These are phyloP conservation scores for Hylaeus anthracinus DNA, from an alignment of 1,140 invertebrate species.

Conservation along the genomic window DNA sequence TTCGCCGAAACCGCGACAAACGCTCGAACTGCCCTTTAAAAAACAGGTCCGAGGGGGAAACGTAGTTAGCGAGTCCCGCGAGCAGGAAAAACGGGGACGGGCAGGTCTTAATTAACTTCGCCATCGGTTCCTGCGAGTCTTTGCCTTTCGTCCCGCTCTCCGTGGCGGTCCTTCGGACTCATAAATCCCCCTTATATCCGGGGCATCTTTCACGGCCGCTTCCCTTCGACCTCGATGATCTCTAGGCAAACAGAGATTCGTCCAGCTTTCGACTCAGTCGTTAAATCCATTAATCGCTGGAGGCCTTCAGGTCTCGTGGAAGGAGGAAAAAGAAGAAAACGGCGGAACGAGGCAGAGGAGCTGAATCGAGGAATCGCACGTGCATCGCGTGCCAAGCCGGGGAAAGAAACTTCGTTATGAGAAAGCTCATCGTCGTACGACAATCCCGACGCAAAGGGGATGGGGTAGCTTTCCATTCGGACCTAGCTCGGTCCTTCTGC, in stretches of 20 bases:
- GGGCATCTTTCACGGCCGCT: conserved; percentile 54
- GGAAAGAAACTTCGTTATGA: conserved; percentile 63
- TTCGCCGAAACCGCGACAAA: conserved; percentile 35
- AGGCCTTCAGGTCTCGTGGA: neutral
- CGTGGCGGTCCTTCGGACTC: conserved; percentile 18
- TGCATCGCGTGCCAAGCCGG: conserved; percentile 55
- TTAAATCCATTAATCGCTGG: conserved; percentile 62
- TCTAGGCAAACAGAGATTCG: conserved; percentile 29
- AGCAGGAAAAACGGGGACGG: conserved; percentile 1
- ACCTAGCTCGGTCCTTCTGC: conserved; percentile 23
- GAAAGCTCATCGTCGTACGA: conserved; percentile 57
- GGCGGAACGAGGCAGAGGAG: neutral
- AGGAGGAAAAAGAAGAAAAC: neutral
- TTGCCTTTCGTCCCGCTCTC: conserved; percentile 44
- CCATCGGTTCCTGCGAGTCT: conserved; percentile 44
- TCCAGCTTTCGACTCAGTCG: conserved; percentile 46
- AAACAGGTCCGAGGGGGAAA: conserved; percentile 43
- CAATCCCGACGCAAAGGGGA: conserved; percentile 25
- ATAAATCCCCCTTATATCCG: conserved; percentile 72
- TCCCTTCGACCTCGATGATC: conserved; percentile 40
- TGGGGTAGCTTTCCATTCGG: conserved; percentile 45
- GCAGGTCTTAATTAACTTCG: conserved; percentile 71
- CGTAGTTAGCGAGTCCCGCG: conserved; percentile 35
- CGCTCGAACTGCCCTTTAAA: conserved; percentile 24
- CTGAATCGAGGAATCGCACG: conserved; percentile 52